These are phyloP conservation scores for Struthidea cinerea DNA, from an alignment of 2,113 vertebrate genomes.

Conservation along the genomic window DNA sequence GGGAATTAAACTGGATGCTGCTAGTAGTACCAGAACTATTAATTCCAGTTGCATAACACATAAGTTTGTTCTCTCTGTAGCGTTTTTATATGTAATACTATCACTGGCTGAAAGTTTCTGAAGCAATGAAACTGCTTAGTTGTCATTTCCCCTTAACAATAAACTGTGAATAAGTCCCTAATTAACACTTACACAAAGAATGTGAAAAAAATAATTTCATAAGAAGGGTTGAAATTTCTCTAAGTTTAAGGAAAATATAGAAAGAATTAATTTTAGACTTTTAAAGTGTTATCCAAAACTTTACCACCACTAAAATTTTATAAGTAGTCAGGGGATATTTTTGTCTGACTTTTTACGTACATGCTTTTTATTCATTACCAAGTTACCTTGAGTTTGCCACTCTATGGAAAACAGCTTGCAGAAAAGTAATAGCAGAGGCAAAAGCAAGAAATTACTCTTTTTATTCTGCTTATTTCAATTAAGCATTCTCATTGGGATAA, in stretches of 20 bases:
- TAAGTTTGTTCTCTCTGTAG: background rate
- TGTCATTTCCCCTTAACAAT: background rate
- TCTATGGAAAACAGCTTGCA: background rate
- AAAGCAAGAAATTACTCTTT: background rate
- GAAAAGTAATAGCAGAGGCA: background rate
- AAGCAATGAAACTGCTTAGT: background rate
- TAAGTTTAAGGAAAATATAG: background rate
- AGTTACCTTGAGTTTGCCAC: background rate
- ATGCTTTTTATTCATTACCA: background rate
- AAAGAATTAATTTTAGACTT: background rate
- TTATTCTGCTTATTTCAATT: background rate
- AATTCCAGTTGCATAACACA: background rate
- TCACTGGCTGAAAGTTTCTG: background rate
- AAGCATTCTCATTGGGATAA: background rate
- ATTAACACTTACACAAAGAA: background rate
- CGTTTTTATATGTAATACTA: background rate
- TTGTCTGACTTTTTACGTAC: background rate
- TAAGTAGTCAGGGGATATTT: background rate
- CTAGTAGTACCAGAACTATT: background rate
- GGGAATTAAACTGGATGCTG: background rate
- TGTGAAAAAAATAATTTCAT: rapidly evolving
- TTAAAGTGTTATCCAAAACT: background rate
- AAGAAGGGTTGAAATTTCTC: background rate
- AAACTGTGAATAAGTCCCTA: background rate
- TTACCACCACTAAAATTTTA: background rate